These are phyloP conservation scores for Clavelina lepadiformis DNA, from an alignment of 23 tunicate species.

Conservation along the genomic window DNA sequence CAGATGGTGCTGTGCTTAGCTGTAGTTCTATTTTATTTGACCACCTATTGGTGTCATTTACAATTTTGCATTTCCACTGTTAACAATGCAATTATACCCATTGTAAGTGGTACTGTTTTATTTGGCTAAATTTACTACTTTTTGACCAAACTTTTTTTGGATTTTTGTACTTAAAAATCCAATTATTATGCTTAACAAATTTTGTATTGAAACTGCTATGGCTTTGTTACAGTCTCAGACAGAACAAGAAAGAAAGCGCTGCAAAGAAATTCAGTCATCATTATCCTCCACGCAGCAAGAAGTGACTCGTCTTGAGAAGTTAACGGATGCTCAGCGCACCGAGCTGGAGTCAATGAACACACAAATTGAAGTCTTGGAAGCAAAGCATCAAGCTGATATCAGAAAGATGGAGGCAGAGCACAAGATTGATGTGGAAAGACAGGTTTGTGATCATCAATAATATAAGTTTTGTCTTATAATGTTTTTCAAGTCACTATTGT, in stretches of 20 bases:
- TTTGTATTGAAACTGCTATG: background rate
- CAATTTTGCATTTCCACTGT: too few relatives aligned
- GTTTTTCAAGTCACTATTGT: slow-evolving; percentile 1
- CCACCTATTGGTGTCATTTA: too few relatives aligned
- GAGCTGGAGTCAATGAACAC: slow-evolving; percentile 60
- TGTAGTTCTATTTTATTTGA: too few relatives aligned
- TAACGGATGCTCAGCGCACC: slow-evolving; percentile 47
- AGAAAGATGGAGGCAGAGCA: slow-evolving; percentile 74
- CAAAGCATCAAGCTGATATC: slow-evolving; percentile 46
- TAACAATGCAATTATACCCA: too few relatives aligned
- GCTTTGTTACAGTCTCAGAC: slow-evolving; percentile 27
- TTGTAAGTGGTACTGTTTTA: too few relatives aligned
- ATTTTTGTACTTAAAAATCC: too few relatives aligned
- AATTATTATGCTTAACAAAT: too few relatives aligned
- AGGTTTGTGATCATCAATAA: slow-evolving; percentile 29
- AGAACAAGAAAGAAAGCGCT: slow-evolving; percentile 40
- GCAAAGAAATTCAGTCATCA: slow-evolving; percentile 29
- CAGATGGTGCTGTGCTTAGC: too few relatives aligned
- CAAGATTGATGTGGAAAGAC: slow-evolving; percentile 59
- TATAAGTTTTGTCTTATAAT: background rate
- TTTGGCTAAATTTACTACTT: too few relatives aligned
- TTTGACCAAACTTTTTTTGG: too few relatives aligned
- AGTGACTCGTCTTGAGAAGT: slow-evolving; percentile 40
- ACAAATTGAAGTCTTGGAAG: slow-evolving; percentile 43
- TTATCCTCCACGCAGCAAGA: slow-evolving; percentile 71